phyloP scores from a whole-genome alignment of 2,888 invertebrate species.

The Colletes collaris region DNA sequence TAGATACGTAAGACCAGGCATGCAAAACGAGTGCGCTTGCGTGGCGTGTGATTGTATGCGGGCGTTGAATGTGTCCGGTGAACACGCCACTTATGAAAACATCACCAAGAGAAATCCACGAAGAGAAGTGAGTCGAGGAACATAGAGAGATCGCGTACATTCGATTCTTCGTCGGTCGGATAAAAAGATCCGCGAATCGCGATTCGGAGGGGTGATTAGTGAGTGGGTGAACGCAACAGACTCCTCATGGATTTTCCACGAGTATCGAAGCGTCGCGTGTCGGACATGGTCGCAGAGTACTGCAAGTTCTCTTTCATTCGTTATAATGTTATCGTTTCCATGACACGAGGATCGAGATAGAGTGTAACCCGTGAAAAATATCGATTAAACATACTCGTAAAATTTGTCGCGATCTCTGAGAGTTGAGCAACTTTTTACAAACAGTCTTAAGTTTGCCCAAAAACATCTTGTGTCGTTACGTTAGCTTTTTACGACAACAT shows the following conservation, averaged over 20 bases:
- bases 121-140: neutral
- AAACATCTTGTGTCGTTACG: too few species aligned
- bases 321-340: neutral
- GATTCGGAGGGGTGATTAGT: constrained; percentile 3
- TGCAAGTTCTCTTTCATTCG: neutral
- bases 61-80: neutral
- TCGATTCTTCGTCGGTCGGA: neutral
- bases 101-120: neutral
- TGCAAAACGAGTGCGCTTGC: neutral
- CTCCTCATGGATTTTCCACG: neutral
- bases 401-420: too few species aligned
- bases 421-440: too few species aligned
- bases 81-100: neutral
- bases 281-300: neutral
- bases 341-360: neutral
- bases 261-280: neutral
- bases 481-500: too few species aligned
- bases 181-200: too few species aligned
- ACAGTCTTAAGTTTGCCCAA: too few species aligned
- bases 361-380: too few species aligned
- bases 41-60: neutral
- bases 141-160: neutral
- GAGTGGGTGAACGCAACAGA: constrained; percentile 1
- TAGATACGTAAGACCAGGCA: neutral
- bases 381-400: too few species aligned